phyloP scores from a whole-genome alignment of 2,113 vertebrate genomes.

The Myotis davidii region DNA sequence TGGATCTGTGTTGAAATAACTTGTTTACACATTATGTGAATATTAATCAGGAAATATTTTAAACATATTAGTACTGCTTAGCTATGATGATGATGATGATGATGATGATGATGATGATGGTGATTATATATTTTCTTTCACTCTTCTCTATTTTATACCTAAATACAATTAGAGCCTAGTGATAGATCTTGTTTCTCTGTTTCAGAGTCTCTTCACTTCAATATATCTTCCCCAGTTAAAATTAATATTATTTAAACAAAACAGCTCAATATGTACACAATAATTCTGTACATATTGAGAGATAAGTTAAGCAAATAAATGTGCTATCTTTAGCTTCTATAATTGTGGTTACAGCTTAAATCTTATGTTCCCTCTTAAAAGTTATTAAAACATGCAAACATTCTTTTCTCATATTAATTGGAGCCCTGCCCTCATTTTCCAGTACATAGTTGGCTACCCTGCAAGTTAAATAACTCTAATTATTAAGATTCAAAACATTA shows the following conservation, averaged over 20 bases:
- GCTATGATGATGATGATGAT: neutral
- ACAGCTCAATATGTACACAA: constrained; percentile 8
- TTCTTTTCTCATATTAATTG: constrained; percentile 77
- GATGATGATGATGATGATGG: neutral
- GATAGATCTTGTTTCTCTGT: neutral
- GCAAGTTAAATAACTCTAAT: constrained; percentile 81
- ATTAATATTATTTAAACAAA: constrained; percentile 52
- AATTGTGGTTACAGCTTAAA: constrained; percentile 65
- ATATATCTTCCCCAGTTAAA: neutral
- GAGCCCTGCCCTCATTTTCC: constrained; percentile 77
- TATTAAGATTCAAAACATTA: constrained; percentile 82
- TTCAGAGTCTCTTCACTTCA: neutral
- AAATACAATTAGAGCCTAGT: neutral
- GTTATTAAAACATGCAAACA: constrained; percentile 74
- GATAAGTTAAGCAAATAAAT: constrained; percentile 51
- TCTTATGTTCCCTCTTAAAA: constrained; percentile 78
- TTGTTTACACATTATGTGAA: neutral
- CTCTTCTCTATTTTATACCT: neutral
- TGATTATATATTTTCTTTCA: neutral
- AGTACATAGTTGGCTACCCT: constrained; percentile 75
- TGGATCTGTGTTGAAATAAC: neutral
- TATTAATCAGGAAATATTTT: neutral
- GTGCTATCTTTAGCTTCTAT: constrained; percentile 32
- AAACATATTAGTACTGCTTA: neutral
- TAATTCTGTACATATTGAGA: constrained; percentile 50